Base-by-base conservation (phyloP, 2,888 invertebrate genomes). In the Drosophila vallismaia region DNA sequence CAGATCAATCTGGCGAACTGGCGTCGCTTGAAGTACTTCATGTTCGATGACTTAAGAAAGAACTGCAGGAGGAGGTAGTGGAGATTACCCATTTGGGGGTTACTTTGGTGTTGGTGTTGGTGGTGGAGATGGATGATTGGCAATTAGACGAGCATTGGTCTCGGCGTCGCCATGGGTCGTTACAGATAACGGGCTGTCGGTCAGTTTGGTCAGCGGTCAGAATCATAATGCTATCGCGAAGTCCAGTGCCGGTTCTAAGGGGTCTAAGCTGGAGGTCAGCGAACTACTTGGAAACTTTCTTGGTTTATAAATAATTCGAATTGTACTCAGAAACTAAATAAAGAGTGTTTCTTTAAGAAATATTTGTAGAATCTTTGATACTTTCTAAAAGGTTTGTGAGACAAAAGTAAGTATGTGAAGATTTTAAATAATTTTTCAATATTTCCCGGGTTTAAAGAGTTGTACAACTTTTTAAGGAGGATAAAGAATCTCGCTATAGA, bases 1-100 rank as follows among this genome's bases (percentile, higher is more conserved):
- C 92, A 92, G 42, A 92, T 81, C 12, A 91, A 81, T 1, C 91
- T 88, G 0, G 89, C 88, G 42, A 91, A 90, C 64, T 91, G 92
- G 68, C 89, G 90, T 7, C 90, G 90, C 73, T 91, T 91, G 62
- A 91, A 91, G 67, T 85, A 91, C 70, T 90, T 89, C 4, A 92
- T 86, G 60, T 87, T 90, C 33, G 92, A 90, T 28, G 90, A 81
- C 72, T 88, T 91, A n/a, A 91, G 74, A 67, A 92, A 91, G 51
- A 90, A 74, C 91, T 36, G 10, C n/a, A 10, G 24, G 29, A 10
- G 19, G 10, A 48, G 14, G 1, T 7, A 38, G 4, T 12, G 4
- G 12, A 53, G 19, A 19, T 3, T 28, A 28, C 28, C 6, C 4
- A 28, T 28, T 29, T n/a, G 19, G 6, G n/a, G n/a, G 38, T 7